Base-by-base conservation (phyloP, 1,140 invertebrate genomes). In the Eupeodes corollae region DNA sequence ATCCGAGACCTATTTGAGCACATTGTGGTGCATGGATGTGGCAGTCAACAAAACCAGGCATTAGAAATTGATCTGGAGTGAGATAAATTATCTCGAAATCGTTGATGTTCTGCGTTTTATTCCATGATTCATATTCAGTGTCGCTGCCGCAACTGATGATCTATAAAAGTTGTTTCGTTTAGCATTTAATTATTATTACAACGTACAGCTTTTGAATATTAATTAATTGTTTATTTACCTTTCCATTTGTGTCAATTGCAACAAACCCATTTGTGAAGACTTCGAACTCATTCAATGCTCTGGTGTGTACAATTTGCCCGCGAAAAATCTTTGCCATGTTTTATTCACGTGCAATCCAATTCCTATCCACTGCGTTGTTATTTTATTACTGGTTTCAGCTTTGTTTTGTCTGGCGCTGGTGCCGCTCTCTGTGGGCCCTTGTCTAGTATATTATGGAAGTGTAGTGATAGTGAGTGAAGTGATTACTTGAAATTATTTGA, bases 11-110 rank as follows among this genome's bases (percentile, higher is more conserved):
- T 50, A 80, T 68, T 67, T 91, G 91, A 2, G 86, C 83, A 56
- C 85, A 84, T 69, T 94, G 91, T 2, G 87, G 82, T 1, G 88
- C 87, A 74, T 95, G 91, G 39, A 88, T 84, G 56, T 95, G 91
- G 12, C 83, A 83, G 64, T 95, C 91, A 5, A 92, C 75, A 49
- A 95, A 82, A 5, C 91, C 91, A 5, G 91, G 91, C 54, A 89
- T 82, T 6, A 93, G 57, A 63, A 92, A 84, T 69, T 91, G 78
- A 44, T 71, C 69, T 10, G 68, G 44, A 35, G 61, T 67, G 9
- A 86, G 54, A 11, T 52, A 49, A 33, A 65, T 61, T 26, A 65
- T 54, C 18, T 43, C 31, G 30, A 16, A 42, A 21, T 54, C 9
- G 2, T 45, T 15, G 12, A 1, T 34, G 14, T 6, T 45, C 33